Conservation (phyloP, 2,888 invertebrate species). For the Tortrix viridana region DNA sequence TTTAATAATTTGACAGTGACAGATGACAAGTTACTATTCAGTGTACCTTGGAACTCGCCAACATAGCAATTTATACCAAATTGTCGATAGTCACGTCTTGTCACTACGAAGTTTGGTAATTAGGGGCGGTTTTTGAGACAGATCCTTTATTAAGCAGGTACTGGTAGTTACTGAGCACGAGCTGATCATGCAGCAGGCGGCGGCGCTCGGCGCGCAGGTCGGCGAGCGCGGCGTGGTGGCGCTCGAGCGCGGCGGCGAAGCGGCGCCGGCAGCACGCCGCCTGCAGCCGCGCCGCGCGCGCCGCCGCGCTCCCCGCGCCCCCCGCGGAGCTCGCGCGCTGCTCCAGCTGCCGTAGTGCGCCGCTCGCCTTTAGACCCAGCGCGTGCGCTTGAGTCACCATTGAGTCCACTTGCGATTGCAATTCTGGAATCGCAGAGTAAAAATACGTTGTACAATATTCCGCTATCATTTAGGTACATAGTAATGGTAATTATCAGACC, state of each 20-base stretch:
- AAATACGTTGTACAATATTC: neutral
- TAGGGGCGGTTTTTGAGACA: too few species aligned
- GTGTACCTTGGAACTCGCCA: too few species aligned
- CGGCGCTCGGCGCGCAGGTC: constrained; percentile 80
- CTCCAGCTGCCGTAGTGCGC: constrained; percentile 81
- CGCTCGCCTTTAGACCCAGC: constrained; percentile 78
- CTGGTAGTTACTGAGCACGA: constrained; percentile 82
- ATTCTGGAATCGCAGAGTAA: constrained; percentile 61
- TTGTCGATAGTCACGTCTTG: too few species aligned
- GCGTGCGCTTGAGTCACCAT: constrained; percentile 81
- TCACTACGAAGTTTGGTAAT: too few species aligned
- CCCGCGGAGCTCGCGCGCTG: constrained; percentile 48
- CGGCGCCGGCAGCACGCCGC: constrained; percentile 75
- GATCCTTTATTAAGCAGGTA: too few species aligned
- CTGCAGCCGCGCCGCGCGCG: constrained; percentile 64
- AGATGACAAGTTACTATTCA: too few species aligned
- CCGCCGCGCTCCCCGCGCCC: constrained; percentile 57
- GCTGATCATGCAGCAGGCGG: constrained; percentile 82
- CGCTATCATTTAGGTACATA: too few species aligned
- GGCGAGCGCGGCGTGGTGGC: constrained; percentile 81
- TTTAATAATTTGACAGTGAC: too few species aligned
- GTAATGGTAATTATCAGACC: too few species aligned
- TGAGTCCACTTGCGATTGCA: constrained; percentile 85
- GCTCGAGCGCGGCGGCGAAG: constrained; percentile 75
- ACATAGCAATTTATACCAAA: too few species aligned